Evolutionary conservation across 1,140 invertebrate genomes (phyloP).

Genomic region (Hycleus cichorii): DNA sequence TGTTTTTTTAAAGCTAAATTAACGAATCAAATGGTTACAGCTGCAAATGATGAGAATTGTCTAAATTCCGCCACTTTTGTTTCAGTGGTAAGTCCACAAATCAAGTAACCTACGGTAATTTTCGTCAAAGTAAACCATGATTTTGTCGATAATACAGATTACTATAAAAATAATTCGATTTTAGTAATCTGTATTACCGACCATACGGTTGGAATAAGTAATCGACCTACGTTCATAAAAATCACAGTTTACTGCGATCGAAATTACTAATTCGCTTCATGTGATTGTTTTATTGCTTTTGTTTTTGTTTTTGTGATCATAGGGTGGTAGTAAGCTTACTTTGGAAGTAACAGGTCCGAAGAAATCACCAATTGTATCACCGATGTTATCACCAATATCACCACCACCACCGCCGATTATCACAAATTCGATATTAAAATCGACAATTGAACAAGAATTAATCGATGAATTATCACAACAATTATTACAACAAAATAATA

Average conservation of each 20-base stretch:
- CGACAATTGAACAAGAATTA: neutral
- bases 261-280: neutral
- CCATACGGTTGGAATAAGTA: too few species aligned
- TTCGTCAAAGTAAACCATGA: too few species aligned
- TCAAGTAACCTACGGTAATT: neutral
- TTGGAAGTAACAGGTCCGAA: slow-evolving; percentile 48
- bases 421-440: slow-evolving; percentile 13
- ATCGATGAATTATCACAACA: too few species aligned
- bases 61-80: slow-evolving; percentile 61
- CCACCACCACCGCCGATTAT: slow-evolving; percentile 12
- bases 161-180: too few species aligned
- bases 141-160: too few species aligned
- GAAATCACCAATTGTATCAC: slow-evolving; percentile 7
- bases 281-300: slow-evolving; percentile 3
- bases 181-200: too few species aligned
- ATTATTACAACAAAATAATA: slow-evolving; percentile 3
- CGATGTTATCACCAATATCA: neutral
- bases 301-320: slow-evolving; percentile 15
- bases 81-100: slow-evolving; percentile 57
- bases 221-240: too few species aligned
- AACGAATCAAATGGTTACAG: slow-evolving; percentile 49
- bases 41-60: slow-evolving; percentile 41
- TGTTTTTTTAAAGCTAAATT: slow-evolving; percentile 42
- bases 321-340: slow-evolving; percentile 70
- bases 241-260: too few species aligned